A percentile compares a stretch with the other conserved stretches of the same genome.
These are phyloP conservation scores for Hippocampus zosterae DNA, from an alignment of 2,113 vertebrate species.

Conservation along the genomic window DNA sequence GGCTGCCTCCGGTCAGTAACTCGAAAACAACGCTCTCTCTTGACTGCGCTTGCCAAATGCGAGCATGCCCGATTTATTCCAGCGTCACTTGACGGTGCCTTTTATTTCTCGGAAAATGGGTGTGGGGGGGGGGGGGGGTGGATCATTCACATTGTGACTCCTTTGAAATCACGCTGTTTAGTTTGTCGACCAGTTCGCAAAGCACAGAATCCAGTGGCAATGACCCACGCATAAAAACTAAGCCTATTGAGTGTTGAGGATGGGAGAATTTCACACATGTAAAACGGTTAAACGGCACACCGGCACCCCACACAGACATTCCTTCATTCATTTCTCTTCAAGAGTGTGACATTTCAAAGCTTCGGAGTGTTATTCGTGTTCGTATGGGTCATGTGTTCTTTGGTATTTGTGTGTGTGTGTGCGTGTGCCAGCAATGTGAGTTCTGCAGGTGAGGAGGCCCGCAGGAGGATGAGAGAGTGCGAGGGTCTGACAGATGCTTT, in stretches of 20 bases:
- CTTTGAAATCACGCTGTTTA: too few relatives aligned
- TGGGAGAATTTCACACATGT: background rate
- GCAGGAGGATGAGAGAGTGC: conserved; percentile 95
- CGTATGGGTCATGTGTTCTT: conserved; percentile 6
- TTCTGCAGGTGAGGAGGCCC: conserved; percentile 97
- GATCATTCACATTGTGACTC: too few relatives aligned
- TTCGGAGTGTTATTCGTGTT: background rate
- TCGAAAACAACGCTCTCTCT: background rate
- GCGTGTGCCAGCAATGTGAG: conserved; percentile 87
- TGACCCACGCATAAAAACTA: background rate
- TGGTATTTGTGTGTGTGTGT: conserved; percentile 28
- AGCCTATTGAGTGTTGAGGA: background rate
- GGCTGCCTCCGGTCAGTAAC: conserved; percentile 92
- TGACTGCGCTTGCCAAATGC: background rate
- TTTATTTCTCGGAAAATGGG: too few relatives aligned
- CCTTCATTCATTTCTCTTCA: background rate
- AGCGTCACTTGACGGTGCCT: too few relatives aligned
- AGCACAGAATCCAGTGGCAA: background rate
- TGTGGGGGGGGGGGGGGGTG: too few relatives aligned
- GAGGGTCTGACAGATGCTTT: conserved; percentile 96
- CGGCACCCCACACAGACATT: background rate
- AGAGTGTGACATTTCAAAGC: background rate
- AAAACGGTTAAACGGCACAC: background rate
- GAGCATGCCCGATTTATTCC: too few relatives aligned
- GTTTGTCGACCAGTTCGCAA: too few relatives aligned